Base-by-base conservation (phyloP, 1,140 invertebrate genomes). In the Trichoplusia ni region DNA sequence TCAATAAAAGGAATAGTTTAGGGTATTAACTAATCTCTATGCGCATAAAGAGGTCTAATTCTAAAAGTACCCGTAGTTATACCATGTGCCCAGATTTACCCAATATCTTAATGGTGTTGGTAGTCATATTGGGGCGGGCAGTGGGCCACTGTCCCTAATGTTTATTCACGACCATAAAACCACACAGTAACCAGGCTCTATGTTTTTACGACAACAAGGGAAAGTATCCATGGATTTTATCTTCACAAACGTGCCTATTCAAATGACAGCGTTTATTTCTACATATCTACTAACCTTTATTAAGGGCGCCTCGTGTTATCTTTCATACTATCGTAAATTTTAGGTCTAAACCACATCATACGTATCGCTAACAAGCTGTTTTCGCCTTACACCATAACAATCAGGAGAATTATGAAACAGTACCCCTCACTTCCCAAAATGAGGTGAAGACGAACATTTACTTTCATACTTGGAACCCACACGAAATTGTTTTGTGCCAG, bases 271-370 rank as follows among this genome's bases (percentile, higher is more conserved):
- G 7, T 0, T 33, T 11, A 2, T 31, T n/a, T 11, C 8, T 33
- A 31, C 11, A n/a, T n/a, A 31, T 3, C 3, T 31, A 31, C 42
- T 13, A n/a, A n/a, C n/a, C n/a, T n/a, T n/a, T 18, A 19, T 19
- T 2, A 33, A n/a, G 14, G 6, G 14, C 2, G 3, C 9, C 25
- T 2, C 25, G 13, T 18, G 19, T 51, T 51, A 51, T 33, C 14
- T 51, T 51, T 33, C 47, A 21, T 35, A 16, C 16, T 51, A 8
- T 23, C 9, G 35, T 33, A 49, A 13, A 49, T 21, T 51, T 35
- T 18, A 21, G 27, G n/a, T 51, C 47, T 16, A 19, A 51, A 33
- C 29, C 47, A 51, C 47, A 51, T 51, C 47, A 35, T 51, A 35
- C 29, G 29, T 3, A 23, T 4, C 25, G 2, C 47, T 51, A 51